phyloP scores from a whole-genome alignment of 2,797 vertebrate genomes.

The Artibeus jamaicensis region DNA sequence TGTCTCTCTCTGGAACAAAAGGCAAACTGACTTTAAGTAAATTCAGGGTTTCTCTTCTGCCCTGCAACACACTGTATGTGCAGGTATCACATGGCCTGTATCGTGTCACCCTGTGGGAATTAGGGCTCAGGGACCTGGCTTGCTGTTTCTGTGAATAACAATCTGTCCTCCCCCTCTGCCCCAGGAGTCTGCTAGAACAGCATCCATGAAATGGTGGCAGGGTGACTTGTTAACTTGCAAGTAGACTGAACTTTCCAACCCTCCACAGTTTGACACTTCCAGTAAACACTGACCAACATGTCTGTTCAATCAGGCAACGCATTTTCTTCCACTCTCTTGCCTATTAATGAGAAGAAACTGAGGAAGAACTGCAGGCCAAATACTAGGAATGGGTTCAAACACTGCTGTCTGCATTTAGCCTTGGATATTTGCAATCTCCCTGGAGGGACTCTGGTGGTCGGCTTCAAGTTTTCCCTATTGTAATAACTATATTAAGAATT shows the following conservation, averaged over 20 bases:
- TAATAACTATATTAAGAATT: background rate
- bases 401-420: background rate
- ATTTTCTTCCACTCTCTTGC: background rate
- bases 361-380: background rate
- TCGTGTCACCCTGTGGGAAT: background rate
- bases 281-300: background rate
- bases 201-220: background rate
- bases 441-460: background rate
- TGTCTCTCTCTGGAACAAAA: background rate
- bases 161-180: background rate
- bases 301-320: background rate
- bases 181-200: background rate
- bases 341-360: background rate
- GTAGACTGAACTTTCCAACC: background rate
- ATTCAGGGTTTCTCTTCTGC: background rate
- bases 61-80: accelerated
- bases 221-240: background rate
- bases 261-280: background rate
- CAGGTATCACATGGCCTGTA: background rate
- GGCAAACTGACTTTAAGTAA: background rate
- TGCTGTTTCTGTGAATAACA: background rate
- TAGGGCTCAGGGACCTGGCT: background rate
- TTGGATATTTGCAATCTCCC: background rate
- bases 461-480: background rate
- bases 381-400: background rate